These are phyloP conservation scores for Okamejei kenojei DNA, from an alignment of 2,797 vertebrate genomes.

Conservation along the genomic window DNA sequence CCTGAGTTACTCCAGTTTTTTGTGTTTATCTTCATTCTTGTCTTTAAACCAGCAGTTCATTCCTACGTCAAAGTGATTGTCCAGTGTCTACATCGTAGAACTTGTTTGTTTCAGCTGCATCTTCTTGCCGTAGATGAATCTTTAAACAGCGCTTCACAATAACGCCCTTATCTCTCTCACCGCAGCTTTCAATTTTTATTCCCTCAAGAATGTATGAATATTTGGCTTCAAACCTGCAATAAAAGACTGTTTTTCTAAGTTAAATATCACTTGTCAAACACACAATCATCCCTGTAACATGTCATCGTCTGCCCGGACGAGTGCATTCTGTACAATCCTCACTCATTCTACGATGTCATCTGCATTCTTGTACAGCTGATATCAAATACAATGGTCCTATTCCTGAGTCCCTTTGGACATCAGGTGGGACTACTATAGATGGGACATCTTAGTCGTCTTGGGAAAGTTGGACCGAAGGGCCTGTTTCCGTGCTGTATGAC, in stretches of 20 bases:
- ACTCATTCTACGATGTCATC: neutral
- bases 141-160: neutral
- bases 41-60: too few species aligned
- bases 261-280: neutral
- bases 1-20: too few species aligned
- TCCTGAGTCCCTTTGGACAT: too few species aligned
- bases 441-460: too few species aligned
- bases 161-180: neutral
- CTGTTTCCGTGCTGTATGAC: too few species aligned
- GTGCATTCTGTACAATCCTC: neutral
- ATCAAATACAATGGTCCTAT: too few species aligned
- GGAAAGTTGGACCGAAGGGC: too few species aligned
- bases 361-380: neutral
- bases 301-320: neutral
- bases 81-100: neutral
- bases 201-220: neutral
- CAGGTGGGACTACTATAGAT: too few species aligned
- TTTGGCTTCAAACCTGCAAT: neutral
- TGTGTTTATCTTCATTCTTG: too few species aligned
- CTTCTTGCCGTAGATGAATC: neutral
- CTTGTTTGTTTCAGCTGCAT: neutral
- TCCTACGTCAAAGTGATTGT: neutral
- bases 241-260: neutral
- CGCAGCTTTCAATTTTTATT: neutral
- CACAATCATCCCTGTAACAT: neutral